A percentile compares a stretch with the other conserved stretches of the same genome.
These are phyloP conservation scores for Steinernema feltiae DNA, from an alignment of 1,140 invertebrate genomes.

Conservation along the genomic window DNA sequence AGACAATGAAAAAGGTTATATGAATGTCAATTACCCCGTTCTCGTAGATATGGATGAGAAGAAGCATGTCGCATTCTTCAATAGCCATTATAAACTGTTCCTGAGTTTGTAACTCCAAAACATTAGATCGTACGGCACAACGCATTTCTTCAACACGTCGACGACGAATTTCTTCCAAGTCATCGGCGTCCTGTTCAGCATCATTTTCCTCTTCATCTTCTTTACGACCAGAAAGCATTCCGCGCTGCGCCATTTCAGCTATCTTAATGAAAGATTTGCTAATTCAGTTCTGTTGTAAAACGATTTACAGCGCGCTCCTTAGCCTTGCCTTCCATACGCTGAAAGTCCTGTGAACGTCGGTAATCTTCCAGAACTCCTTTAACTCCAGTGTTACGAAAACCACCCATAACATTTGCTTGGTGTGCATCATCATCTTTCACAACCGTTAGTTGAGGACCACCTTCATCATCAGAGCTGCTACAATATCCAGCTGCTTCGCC, in stretches of 20 bases:
- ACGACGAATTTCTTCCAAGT: background rate
- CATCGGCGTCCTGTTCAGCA: background rate
- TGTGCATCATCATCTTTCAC: slow-evolving; percentile 39
- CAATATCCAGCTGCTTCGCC: slow-evolving; percentile 36
- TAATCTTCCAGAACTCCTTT: slow-evolving; percentile 34
- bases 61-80: slow-evolving; percentile 74
- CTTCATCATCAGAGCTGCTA: slow-evolving; percentile 40
- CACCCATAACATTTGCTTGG: slow-evolving; percentile 21
- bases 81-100: slow-evolving; percentile 77
- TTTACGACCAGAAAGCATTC: slow-evolving; percentile 5
- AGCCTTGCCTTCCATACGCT: background rate
- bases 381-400: slow-evolving; percentile 30
- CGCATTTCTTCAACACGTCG: slow-evolving; percentile 1
- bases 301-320: background rate
- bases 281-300: background rate
- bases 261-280: background rate
- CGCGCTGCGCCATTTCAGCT: slow-evolving; percentile 22
- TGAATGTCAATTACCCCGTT: slow-evolving; percentile 58
- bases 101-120: slow-evolving; percentile 66
- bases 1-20: background rate
- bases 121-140: slow-evolving; percentile 32
- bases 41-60: slow-evolving; percentile 85
- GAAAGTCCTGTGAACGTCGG: background rate
- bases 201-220: background rate
- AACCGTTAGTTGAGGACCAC: slow-evolving; percentile 21